phyloP scores from a whole-genome alignment of 53 echinoderm and acorn worm species.

The Crossaster papposus region DNA sequence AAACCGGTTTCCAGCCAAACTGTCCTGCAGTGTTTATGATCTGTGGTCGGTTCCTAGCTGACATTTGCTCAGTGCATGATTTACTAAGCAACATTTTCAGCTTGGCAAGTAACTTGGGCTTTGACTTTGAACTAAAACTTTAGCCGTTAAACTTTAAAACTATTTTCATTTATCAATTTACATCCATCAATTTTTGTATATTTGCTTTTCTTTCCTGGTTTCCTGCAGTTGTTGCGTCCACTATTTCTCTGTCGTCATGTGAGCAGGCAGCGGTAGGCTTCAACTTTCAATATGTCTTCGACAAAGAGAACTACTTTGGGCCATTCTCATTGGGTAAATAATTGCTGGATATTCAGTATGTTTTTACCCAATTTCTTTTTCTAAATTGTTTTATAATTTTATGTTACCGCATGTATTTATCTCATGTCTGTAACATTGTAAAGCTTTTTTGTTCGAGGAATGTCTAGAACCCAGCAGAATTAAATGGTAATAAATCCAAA shows the following conservation, averaged over 20 bases:
- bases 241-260: conserved; percentile 11
- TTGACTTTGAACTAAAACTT: too few species aligned
- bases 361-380: neutral
- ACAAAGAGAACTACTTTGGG: conserved; percentile 59
- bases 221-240: neutral
- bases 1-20: too few species aligned
- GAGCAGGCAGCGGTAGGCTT: conserved; percentile 48
- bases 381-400: neutral
- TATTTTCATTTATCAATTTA: neutral
- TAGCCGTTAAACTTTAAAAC: neutral
- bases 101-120: too few species aligned
- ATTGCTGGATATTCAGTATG: neutral
- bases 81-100: too few species aligned
- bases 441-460: too few species aligned
- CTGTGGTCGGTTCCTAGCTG: too few species aligned
- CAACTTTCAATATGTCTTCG: conserved; percentile 41
- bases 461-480: too few species aligned
- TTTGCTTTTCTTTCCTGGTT: conserved; percentile 20
- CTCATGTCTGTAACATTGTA: too few species aligned
- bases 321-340: conserved; percentile 38
- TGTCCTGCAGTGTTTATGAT: too few species aligned
- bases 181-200: neutral
- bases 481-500: too few species aligned
- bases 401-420: too few species aligned
- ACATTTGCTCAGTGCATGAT: too few species aligned